Percentiles rank a stretch among this genome's conserved stretches.
These are phyloP conservation scores for Drosophila eohydei DNA, from an alignment of 2,888 invertebrate genomes.

Conservation along the genomic window DNA sequence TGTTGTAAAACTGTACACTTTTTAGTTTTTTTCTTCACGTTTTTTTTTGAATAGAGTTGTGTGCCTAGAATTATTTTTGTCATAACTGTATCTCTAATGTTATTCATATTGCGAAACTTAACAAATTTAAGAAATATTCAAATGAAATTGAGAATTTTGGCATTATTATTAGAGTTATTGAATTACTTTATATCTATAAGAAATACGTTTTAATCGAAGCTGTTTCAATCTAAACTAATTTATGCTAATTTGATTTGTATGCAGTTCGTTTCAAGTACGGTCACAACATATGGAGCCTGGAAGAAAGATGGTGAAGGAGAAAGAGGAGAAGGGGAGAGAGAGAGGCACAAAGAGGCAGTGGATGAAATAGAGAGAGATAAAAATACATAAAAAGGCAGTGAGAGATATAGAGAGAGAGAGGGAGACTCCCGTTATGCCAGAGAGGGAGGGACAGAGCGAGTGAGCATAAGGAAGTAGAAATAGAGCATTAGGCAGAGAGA, in stretches of 20 bases:
- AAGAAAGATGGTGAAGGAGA: not conserved
- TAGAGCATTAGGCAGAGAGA: not conserved
- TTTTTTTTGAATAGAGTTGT: slow-evolving; percentile 22
- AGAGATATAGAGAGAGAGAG: no score
- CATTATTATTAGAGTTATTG: not conserved
- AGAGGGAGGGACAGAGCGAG: no score
- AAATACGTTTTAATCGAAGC: not conserved
- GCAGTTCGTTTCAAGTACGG: no score
- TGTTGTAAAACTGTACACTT: slow-evolving; percentile 9
- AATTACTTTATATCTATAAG: not conserved
- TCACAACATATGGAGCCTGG: not conserved
- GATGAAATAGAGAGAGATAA: not conserved
- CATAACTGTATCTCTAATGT: slow-evolving; percentile 15
- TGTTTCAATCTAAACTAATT: not conserved
- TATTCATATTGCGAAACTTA: slow-evolving; percentile 1
- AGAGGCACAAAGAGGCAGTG: not conserved
- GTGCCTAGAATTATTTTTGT: slow-evolving; percentile 39
- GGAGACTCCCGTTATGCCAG: no score
- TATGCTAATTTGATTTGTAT: not conserved
- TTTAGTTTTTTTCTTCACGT: slow-evolving; percentile 4
- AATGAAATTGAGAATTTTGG: not conserved
- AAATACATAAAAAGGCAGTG: no score
- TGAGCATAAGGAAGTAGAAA: no score
- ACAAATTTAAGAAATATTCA: not conserved
- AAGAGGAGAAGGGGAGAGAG: not conserved